Conservation (phyloP, 2,113 vertebrate species). For the Blennius ocellaris region DNA sequence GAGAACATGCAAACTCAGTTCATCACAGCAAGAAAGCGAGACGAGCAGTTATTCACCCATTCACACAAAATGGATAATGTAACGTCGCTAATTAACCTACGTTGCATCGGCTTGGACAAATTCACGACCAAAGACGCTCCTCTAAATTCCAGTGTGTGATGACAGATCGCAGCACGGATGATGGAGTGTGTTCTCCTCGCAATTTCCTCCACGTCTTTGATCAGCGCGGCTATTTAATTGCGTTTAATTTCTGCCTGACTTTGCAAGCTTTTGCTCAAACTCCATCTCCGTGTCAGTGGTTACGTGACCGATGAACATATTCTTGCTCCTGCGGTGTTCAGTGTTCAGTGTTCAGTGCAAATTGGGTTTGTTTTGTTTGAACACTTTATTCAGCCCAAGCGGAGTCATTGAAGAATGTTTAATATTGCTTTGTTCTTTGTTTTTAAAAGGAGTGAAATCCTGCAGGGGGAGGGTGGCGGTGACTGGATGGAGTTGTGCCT, state of each 20-base stretch:
- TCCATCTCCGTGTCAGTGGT: neutral
- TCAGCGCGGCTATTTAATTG: conserved; percentile 12
- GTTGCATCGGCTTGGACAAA: no score
- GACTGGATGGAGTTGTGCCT: neutral
- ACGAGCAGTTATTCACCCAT: no score
- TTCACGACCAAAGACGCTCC: neutral
- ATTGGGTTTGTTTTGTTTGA: conserved; percentile 7
- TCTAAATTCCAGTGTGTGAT: conserved; percentile 23
- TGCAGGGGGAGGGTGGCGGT: no score
- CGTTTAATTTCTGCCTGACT: conserved; percentile 18
- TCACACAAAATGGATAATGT: no score
- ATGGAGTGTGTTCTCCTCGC: neutral
- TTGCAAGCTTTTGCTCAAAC: conserved; percentile 3
- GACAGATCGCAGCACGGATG: conserved; percentile 17
- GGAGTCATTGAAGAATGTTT: conserved; percentile 18
- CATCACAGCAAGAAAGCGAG: no score
- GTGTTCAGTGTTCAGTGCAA: neutral
- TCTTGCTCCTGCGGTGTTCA: conserved; percentile 7
- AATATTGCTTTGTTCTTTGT: neutral
- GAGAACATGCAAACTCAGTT: no score
- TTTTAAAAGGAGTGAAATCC: no score
- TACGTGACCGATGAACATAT: conserved; percentile 25
- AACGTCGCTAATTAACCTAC: no score
- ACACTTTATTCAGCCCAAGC: neutral
- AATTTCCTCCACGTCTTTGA: neutral